phyloP scores from a whole-genome alignment of 2,113 vertebrate genomes.

The Leuciscus idus region DNA sequence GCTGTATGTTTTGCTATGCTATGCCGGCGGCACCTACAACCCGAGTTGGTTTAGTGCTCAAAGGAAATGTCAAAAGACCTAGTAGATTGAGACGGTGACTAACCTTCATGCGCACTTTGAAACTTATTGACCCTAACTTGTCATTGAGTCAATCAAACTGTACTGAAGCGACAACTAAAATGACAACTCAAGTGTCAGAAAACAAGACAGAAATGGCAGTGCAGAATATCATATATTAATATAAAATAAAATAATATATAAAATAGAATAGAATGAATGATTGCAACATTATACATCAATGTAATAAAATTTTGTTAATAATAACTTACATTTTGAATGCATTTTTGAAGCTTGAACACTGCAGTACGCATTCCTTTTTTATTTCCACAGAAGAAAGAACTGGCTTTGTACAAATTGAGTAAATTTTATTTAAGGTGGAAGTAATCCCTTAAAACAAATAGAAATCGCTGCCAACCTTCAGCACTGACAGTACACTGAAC shows the following conservation, averaged over 20 bases:
- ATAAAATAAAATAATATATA: no score
- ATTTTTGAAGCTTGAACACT: background rate
- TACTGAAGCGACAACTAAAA: background rate
- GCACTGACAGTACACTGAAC: background rate
- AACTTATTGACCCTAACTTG: background rate
- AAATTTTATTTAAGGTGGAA: background rate
- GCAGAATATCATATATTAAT: background rate
- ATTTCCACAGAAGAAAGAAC: background rate
- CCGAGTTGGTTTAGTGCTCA: constrained; percentile 20
- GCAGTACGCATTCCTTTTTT: background rate
- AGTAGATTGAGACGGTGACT: background rate
- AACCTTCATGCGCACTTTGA: background rate
- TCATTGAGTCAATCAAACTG: constrained; percentile 13
- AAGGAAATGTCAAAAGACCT: constrained; percentile 28
- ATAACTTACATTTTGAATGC: no score
- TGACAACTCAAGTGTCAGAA: background rate
- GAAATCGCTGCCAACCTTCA: background rate
- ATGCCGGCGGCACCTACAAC: constrained; percentile 18
- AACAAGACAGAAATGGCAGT: background rate
- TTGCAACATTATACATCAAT: no score
- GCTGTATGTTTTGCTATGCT: constrained; percentile 17
- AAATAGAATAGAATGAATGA: no score
- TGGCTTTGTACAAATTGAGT: background rate
- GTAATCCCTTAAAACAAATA: constrained; percentile 6
- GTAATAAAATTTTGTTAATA: background rate